These are phyloP conservation scores for Etheostoma perlongum DNA, from an alignment of 2,797 vertebrate genomes.

Conservation along the genomic window DNA sequence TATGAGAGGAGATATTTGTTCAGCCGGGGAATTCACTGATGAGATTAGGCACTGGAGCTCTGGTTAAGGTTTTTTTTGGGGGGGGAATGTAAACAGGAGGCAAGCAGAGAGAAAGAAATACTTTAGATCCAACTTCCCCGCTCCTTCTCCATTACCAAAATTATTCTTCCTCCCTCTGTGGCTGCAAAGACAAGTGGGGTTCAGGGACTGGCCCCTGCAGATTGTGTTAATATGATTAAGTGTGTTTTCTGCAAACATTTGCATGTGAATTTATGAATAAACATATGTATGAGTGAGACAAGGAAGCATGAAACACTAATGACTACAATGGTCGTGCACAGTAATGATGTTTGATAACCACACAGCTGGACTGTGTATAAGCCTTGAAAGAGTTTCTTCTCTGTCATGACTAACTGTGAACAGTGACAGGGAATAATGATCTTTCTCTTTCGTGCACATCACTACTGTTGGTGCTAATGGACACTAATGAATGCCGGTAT, in stretches of 20 bases:
- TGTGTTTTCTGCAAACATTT: slow-evolving; percentile 7
- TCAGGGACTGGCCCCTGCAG: not conserved
- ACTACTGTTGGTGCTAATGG: slow-evolving; percentile 50
- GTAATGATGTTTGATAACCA: not conserved
- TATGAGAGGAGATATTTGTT: slow-evolving; percentile 76
- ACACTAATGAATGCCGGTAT: slow-evolving; percentile 45
- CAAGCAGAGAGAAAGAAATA: slow-evolving; percentile 43
- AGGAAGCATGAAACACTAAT: slow-evolving; percentile 11
- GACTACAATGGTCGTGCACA: not conserved
- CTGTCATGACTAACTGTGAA: slow-evolving; percentile 37
- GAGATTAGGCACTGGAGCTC: slow-evolving; percentile 68
- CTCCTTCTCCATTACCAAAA: slow-evolving; percentile 4
- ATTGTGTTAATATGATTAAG: slow-evolving; percentile 8
- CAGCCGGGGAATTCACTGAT: slow-evolving; percentile 70
- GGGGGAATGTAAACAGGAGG: slow-evolving; percentile 76
- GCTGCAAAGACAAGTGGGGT: slow-evolving; percentile 16
- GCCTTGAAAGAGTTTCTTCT: slow-evolving; percentile 10
- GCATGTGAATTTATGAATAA: slow-evolving; percentile 3
- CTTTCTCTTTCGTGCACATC: slow-evolving; percentile 12
- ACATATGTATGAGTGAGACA: not conserved
- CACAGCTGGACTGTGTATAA: slow-evolving; percentile 21
- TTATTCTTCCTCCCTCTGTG: slow-evolving; percentile 29
- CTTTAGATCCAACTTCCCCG: slow-evolving; percentile 34
- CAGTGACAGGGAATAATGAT: slow-evolving; percentile 47
- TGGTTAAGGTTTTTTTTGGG: slow-evolving; percentile 21